Conservation (phyloP, 2,888 invertebrate species). For the Epinotia demarniana region DNA sequence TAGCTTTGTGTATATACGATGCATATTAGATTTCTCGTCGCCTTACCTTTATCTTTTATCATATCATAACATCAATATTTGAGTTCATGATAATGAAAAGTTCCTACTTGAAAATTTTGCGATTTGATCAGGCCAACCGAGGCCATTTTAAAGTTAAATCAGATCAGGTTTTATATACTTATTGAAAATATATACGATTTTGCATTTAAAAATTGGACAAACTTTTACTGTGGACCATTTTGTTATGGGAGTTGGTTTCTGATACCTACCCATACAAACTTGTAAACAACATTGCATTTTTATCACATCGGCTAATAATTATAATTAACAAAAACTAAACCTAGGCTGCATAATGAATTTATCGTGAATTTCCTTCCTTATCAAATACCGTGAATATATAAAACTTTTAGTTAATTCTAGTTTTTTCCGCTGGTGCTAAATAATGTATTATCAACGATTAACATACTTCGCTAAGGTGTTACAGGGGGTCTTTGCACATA, state of each 20-base stretch:
- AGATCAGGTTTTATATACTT: conserved; percentile 28
- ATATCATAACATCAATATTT: conserved; percentile 45
- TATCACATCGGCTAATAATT: not conserved
- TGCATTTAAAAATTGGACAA: not conserved
- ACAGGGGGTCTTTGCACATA: not conserved
- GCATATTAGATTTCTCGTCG: conserved; percentile 26
- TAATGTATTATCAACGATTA: not conserved
- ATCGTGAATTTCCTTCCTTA: conserved; percentile 26
- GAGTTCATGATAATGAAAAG: conserved; percentile 38
- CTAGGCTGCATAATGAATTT: not conserved
- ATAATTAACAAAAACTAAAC: not conserved
- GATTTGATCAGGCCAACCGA: conserved; percentile 18
- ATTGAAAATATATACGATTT: conserved; percentile 3
- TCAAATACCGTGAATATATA: not conserved
- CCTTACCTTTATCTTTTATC: conserved; percentile 45
- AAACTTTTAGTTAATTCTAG: conserved; percentile 8
- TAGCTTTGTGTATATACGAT: conserved; percentile 6
- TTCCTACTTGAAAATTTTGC: conserved; percentile 37
- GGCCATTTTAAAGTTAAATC: conserved; percentile 38
- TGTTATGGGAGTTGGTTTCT: not conserved
- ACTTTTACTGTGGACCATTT: conserved; percentile 3
- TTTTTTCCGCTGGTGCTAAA: not conserved
- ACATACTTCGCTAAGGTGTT: not conserved
- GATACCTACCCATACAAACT: too few species aligned
- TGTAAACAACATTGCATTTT: not conserved